These are phyloP conservation scores for Prionace glauca DNA, from an alignment of 2,797 vertebrate genomes.

Conservation along the genomic window DNA sequence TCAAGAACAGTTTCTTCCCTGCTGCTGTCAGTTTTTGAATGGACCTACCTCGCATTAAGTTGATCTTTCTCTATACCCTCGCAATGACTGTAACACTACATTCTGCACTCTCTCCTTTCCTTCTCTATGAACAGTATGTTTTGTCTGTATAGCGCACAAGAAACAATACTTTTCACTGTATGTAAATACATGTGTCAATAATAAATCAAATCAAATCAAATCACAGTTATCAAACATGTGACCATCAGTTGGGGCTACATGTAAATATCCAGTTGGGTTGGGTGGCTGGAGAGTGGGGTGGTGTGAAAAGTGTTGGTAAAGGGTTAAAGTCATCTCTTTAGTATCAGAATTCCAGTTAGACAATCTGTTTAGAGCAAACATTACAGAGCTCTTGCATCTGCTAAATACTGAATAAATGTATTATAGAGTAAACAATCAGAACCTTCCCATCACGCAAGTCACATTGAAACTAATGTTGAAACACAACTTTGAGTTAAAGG, in stretches of 20 bases:
- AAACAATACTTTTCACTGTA: too few relatives aligned
- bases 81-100: too few relatives aligned
- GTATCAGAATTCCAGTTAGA: neutral
- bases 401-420: neutral
- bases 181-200: too few relatives aligned
- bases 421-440: neutral
- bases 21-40: too few relatives aligned
- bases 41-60: too few relatives aligned
- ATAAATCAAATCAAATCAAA: too few relatives aligned
- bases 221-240: neutral
- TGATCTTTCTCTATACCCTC: too few relatives aligned
- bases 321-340: neutral
- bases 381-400: neutral
- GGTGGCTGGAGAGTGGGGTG: too few relatives aligned
- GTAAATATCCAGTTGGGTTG: neutral
- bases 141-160: too few relatives aligned
- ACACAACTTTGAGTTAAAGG: neutral
- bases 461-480: neutral
- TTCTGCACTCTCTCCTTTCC: too few relatives aligned
- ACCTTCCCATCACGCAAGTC: neutral
- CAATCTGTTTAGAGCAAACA: neutral
- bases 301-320: neutral
- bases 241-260: neutral
- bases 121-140: too few relatives aligned
- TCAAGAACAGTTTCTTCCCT: too few relatives aligned